Evolutionary conservation across 2,888 invertebrate species (phyloP).

Genomic region (Hypena proboscidalis): DNA sequence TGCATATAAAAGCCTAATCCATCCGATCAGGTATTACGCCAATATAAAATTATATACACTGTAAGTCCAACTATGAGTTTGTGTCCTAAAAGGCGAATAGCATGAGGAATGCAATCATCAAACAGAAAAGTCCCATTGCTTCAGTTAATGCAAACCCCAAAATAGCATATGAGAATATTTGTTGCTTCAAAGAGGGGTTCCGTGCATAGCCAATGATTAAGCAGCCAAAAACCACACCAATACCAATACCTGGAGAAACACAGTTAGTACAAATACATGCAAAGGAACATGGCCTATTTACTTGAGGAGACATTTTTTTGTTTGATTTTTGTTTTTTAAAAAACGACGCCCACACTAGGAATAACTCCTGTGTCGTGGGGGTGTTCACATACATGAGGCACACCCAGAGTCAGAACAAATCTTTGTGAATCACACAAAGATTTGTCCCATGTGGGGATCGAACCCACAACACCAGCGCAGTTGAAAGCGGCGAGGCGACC

Average conservation of each 20-base stretch:
- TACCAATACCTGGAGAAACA: constrained; percentile 93
- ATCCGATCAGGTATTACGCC: too few relatives aligned
- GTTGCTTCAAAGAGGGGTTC: constrained; percentile 98
- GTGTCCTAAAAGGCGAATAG: constrained; percentile 94
- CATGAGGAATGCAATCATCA: constrained; percentile 99
- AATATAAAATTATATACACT: constrained; percentile 58
- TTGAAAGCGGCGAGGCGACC: too few relatives aligned
- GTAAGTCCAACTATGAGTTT: constrained; percentile 45
- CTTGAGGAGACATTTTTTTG: too few relatives aligned
- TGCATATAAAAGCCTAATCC: constrained; percentile 3
- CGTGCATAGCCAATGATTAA: constrained; percentile 98
- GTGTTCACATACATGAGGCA: too few relatives aligned
- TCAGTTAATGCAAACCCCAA: constrained; percentile 99
- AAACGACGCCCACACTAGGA: too few relatives aligned
- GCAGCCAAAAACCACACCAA: constrained; percentile 98
- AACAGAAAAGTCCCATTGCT: constrained; percentile 99
- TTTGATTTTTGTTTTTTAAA: too few relatives aligned
- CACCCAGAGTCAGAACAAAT: too few relatives aligned
- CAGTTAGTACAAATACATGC: constrained; percentile 30
- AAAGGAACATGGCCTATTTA: constrained; percentile 1
- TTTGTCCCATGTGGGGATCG: too few relatives aligned
- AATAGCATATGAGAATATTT: constrained; percentile 99
- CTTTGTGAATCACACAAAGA: too few relatives aligned
- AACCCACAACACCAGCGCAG: too few relatives aligned
- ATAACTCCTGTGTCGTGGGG: too few relatives aligned